Conservation (phyloP, 2,113 vertebrate species). For the Gobio gobio region DNA sequence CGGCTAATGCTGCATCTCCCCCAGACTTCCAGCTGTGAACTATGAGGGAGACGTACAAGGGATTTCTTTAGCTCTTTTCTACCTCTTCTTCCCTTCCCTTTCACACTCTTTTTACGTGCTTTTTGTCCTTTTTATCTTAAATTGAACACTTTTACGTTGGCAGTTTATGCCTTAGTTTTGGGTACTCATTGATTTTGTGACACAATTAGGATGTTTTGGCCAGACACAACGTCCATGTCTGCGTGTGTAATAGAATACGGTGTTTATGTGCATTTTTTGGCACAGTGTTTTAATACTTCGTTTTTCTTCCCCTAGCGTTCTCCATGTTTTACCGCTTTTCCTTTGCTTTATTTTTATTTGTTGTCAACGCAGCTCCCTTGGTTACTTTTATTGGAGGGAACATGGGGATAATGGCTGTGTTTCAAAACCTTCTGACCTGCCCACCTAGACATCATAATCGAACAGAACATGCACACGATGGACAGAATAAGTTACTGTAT, state of each 20-base stretch:
- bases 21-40: conserved; percentile 65
- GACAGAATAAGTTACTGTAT: neutral
- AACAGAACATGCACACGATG: neutral
- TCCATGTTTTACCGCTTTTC: neutral
- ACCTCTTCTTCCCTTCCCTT: neutral
- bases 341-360: neutral
- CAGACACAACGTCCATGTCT: conserved; percentile 24
- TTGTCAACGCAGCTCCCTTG: neutral
- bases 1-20: conserved; percentile 63
- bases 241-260: neutral
- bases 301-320: neutral
- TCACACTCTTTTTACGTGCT: neutral
- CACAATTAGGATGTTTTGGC: conserved; percentile 22
- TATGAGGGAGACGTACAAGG: conserved; percentile 22
- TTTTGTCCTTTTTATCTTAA: conserved; percentile 8
- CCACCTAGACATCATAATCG: neutral
- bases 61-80: conserved; percentile 16
- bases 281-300: neutral
- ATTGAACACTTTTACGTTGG: conserved; percentile 37
- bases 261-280: neutral
- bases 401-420: conserved; percentile 19
- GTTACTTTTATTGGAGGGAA: conserved; percentile 36
- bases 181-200: conserved; percentile 38
- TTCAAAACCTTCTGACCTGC: neutral
- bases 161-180: neutral